A percentile compares a stretch with the other conserved stretches of the same genome.
Conservation (phyloP, 2,888 invertebrate genomes). For the Sinelater perroti region DNA sequence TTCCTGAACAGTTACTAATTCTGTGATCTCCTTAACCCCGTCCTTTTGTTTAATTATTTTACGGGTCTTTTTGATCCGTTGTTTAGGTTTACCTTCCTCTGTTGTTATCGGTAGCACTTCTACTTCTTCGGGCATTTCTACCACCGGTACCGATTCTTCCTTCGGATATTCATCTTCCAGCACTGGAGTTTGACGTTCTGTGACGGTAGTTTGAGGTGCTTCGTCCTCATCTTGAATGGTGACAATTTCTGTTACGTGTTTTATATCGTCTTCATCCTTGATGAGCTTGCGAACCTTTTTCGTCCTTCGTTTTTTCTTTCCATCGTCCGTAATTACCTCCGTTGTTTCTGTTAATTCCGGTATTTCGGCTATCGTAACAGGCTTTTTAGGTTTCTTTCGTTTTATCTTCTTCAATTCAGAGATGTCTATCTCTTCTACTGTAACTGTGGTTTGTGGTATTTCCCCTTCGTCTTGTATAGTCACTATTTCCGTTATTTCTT, state of each 20-base stretch:
- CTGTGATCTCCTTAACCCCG: conserved; percentile 37
- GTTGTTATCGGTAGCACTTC: conserved; percentile 35
- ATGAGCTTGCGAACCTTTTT: conserved; percentile 45
- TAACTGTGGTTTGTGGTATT: conserved; percentile 35
- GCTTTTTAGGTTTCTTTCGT: conserved; percentile 34
- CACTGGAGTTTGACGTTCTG: no score
- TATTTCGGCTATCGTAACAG: conserved; percentile 44
- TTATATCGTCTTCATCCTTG: conserved; percentile 40
- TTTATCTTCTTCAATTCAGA: conserved; percentile 29
- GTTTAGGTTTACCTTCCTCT: conserved; percentile 40
- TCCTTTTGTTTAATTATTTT: conserved; percentile 45
- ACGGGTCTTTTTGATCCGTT: conserved; percentile 41
- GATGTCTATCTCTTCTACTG: conserved; percentile 32
- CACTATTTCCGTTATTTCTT: conserved; percentile 41
- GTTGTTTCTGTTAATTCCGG: conserved; percentile 50
- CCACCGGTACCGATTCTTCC: conserved; percentile 2
- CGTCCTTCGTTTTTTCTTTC: conserved; percentile 47
- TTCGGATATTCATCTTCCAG: conserved; percentile 26
- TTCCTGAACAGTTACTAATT: conserved; percentile 50
- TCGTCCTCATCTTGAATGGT: conserved; percentile 48
- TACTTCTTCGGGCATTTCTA: background rate
- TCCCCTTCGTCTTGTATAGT: conserved; percentile 41
- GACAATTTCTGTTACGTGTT: conserved; percentile 45
- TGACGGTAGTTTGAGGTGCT: conserved; percentile 36
- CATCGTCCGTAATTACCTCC: conserved; percentile 49